Conservation (phyloP, 2,888 invertebrate genomes). For the Zootermopsis nevadensis region DNA sequence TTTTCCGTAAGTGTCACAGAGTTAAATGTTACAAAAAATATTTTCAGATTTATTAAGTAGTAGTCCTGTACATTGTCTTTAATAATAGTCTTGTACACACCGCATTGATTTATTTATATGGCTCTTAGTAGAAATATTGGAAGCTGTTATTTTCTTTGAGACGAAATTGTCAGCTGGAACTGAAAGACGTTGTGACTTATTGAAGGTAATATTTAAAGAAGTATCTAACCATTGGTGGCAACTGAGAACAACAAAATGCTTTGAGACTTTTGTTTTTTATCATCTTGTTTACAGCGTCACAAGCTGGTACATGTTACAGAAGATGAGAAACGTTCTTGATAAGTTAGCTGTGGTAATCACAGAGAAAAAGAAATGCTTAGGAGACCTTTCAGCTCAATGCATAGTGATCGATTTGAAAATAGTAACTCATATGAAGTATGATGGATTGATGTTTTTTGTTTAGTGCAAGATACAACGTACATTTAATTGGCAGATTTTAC, state of each 20-base stretch:
- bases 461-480: neutral
- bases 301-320: neutral
- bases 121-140: too few relatives aligned
- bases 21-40: too few relatives aligned
- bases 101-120: too few relatives aligned
- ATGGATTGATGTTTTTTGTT: neutral
- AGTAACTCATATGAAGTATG: neutral
- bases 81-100: too few relatives aligned
- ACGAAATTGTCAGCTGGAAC: neutral
- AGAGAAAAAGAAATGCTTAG: neutral
- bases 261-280: neutral
- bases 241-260: neutral
- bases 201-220: neutral
- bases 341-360: neutral
- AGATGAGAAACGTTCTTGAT: neutral
- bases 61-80: too few relatives aligned
- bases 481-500: neutral
- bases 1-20: too few relatives aligned
- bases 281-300: neutral
- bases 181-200: slow-evolving; percentile 1
- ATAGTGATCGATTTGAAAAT: neutral
- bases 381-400: neutral
- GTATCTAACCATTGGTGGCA: neutral
- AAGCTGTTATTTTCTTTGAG: neutral
- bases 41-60: too few relatives aligned